Percentiles rank a stretch among this genome's conserved stretches.
Conservation (phyloP, 2,797 vertebrate genomes). For the Pristis pectinata region DNA sequence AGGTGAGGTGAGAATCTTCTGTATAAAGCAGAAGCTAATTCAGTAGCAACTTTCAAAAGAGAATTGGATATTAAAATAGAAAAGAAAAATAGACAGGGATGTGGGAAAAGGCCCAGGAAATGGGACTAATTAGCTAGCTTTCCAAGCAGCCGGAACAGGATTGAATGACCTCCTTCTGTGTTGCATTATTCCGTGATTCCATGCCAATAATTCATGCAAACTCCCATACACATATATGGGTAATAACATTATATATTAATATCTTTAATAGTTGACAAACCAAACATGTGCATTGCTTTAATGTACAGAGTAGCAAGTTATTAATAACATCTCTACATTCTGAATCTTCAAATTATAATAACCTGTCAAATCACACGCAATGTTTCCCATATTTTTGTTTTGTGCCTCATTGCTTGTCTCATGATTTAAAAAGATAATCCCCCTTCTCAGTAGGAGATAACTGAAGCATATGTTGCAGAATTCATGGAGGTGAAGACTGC, state of each 20-base stretch:
- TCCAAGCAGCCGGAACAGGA: neutral
- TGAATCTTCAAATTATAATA: neutral
- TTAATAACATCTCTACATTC: slow-evolving; percentile 22
- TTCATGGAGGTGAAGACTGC: slow-evolving; percentile 1
- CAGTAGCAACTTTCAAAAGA: neutral
- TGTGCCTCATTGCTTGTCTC: slow-evolving; percentile 29
- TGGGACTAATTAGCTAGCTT: neutral
- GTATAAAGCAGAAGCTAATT: too few species aligned
- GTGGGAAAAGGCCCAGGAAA: neutral
- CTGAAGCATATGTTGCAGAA: slow-evolving; percentile 31
- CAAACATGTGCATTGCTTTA: neutral
- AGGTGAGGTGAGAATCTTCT: neutral
- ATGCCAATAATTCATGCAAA: neutral
- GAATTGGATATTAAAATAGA: too few species aligned
- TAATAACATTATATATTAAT: slow-evolving; percentile 1
- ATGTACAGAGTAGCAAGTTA: neutral
- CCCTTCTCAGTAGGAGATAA: slow-evolving; percentile 29
- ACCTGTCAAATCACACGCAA: neutral
- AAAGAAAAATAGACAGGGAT: neutral
- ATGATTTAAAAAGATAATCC: slow-evolving; percentile 34
- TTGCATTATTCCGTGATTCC: neutral
- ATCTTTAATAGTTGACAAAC: neutral
- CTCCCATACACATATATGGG: neutral
- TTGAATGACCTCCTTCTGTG: neutral
- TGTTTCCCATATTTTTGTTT: slow-evolving; percentile 27